Evolutionary conservation across 2,797 vertebrate genomes (phyloP).

Genomic region (Scyliorhinus canicula): DNA sequence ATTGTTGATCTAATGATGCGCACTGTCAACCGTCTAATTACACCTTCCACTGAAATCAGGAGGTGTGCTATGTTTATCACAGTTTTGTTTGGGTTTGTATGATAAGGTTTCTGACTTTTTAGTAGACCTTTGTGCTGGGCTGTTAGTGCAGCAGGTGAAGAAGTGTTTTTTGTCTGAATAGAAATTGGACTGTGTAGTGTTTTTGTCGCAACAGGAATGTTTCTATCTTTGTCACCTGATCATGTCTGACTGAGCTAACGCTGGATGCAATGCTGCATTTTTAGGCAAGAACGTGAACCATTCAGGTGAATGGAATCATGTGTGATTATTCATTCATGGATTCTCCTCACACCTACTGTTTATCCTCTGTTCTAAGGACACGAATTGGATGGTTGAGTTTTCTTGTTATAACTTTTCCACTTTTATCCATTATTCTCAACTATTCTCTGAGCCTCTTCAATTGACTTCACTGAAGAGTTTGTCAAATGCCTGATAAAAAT

Average conservation of each 20-base stretch:
- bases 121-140: not conserved
- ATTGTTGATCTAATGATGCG: not conserved
- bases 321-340: not conserved
- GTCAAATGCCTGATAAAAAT: not conserved
- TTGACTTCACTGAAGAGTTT: not conserved
- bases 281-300: not conserved
- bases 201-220: not conserved
- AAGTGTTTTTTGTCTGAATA: not conserved
- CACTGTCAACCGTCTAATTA: not conserved
- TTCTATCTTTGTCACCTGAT: not conserved
- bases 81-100: not conserved
- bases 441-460: not conserved
- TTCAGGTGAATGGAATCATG: not conserved
- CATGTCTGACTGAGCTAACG: not conserved
- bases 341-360: not conserved
- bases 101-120: not conserved
- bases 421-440: not conserved
- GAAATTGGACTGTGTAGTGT: not conserved
- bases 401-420: not conserved
- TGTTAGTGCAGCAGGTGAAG: not conserved
- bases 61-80: not conserved
- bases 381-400: not conserved
- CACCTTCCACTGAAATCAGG: not conserved
- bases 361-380: not conserved
- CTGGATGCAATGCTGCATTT: not conserved